Percentiles rank a stretch among this genome's conserved stretches.
Evolutionary conservation across 64 coral and sea anemone species (phyloP).

Genomic region (Actinia tenebrosa): DNA sequence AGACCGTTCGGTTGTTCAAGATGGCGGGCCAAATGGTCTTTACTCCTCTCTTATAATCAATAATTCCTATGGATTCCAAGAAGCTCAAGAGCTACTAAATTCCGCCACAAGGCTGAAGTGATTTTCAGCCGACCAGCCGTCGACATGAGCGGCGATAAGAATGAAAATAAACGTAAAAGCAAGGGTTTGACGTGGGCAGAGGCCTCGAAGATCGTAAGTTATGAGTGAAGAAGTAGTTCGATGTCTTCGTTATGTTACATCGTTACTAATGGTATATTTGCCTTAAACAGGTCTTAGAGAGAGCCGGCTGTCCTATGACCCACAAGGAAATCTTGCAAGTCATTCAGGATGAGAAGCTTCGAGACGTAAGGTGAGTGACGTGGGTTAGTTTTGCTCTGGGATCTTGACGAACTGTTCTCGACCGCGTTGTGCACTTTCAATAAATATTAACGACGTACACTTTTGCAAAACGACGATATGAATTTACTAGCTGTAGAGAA

Average conservation of each 20-base stretch:
- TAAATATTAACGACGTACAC: background rate
- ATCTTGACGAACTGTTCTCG: background rate
- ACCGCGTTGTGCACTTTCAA: conserved; percentile 2
- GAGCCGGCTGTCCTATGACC: conserved; percentile 55
- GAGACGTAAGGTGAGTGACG: conserved; percentile 77
- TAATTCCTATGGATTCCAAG: conserved; percentile 17
- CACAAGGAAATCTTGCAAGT: conserved; percentile 90
- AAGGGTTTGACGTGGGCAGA: conserved; percentile 75
- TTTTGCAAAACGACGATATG: background rate
- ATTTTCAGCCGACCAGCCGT: background rate
- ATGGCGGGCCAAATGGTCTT: conserved; percentile 26
- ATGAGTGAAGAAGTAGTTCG: background rate
- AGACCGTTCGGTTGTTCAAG: conserved; percentile 26
- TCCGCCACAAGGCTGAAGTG: conserved; percentile 4
- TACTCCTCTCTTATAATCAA: background rate
- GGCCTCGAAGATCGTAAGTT: conserved; percentile 54
- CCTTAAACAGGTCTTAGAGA: conserved; percentile 65
- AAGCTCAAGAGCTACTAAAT: background rate
- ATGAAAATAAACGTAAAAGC: conserved; percentile 47
- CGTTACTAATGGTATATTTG: background rate
- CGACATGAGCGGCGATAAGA: conserved; percentile 50
- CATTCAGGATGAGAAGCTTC: conserved; percentile 79
- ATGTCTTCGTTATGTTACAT: background rate
- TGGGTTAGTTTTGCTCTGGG: too few relatives aligned
- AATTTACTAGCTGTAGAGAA: background rate